Conservation (phyloP, 2,797 vertebrate genomes). For the Darevskia nairensis region DNA sequence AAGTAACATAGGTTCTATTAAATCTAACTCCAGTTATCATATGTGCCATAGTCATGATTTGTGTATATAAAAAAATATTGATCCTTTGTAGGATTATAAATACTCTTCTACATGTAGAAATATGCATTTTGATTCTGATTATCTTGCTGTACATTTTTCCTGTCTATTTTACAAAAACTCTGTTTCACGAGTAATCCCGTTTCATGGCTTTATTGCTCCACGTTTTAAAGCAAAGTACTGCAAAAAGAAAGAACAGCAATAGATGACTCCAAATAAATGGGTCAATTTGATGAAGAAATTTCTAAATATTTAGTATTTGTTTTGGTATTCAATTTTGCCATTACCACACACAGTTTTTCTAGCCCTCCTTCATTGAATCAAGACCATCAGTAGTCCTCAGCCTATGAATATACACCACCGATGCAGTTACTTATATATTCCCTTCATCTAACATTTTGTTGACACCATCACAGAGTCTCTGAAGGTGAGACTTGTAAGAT, state of each 20-base stretch:
- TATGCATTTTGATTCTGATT: constrained; percentile 29
- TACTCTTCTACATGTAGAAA: constrained; percentile 48
- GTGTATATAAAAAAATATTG: constrained; percentile 47
- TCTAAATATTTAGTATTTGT: constrained; percentile 42
- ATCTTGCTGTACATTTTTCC: constrained; percentile 41
- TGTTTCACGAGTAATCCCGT: constrained; percentile 23
- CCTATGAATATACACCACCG: constrained; percentile 55
- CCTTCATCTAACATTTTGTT: constrained; percentile 87
- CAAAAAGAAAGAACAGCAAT: constrained; percentile 57
- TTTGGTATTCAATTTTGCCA: constrained; percentile 35
- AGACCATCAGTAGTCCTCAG: constrained; percentile 56
- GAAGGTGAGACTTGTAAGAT: constrained; percentile 81
- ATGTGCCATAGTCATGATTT: constrained; percentile 53
- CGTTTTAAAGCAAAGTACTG: constrained; percentile 48
- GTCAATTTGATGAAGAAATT: constrained; percentile 58
- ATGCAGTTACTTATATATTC: constrained; percentile 77
- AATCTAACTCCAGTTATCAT: constrained; percentile 62
- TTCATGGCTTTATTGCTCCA: constrained; percentile 53
- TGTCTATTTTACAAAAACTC: constrained; percentile 38
- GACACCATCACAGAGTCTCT: constrained; percentile 85
- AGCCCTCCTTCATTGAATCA: constrained; percentile 75
- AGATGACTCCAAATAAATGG: constrained; percentile 47
- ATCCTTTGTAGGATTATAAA: constrained; percentile 41
- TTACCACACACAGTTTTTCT: constrained; percentile 53
- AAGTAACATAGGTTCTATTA: constrained; percentile 66